phyloP scores from a whole-genome alignment of 1,140 invertebrate species.

The Megalopta genalis region DNA sequence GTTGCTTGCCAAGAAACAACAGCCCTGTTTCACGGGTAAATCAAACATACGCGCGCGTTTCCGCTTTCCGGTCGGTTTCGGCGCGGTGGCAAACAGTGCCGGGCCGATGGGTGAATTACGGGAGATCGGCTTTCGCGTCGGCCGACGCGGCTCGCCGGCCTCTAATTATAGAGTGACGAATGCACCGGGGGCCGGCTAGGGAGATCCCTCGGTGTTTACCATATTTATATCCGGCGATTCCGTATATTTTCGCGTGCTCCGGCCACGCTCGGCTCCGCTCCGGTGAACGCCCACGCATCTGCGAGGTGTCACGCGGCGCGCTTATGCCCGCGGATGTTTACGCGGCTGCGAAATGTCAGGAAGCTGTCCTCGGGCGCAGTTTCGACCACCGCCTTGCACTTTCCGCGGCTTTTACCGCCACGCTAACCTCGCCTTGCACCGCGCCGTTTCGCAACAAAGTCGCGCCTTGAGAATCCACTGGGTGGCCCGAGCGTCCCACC shows the following conservation, averaged over 20 bases:
- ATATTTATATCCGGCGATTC: constrained; percentile 26
- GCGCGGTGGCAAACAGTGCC: too few relatives aligned
- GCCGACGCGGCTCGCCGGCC: too few relatives aligned
- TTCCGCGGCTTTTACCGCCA: constrained; percentile 20
- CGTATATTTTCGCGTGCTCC: constrained; percentile 29
- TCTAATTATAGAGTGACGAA: constrained; percentile 19
- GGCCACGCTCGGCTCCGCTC: too few relatives aligned
- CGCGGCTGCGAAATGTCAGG: constrained; percentile 41
- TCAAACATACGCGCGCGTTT: too few relatives aligned
- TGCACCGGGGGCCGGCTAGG: not conserved
- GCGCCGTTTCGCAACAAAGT: constrained; percentile 5
- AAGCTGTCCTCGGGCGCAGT: constrained; percentile 29
- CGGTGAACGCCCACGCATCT: not conserved
- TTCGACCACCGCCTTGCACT: constrained; percentile 21
- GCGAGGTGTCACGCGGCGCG: constrained; percentile 21
- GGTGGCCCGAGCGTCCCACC: too few relatives aligned
- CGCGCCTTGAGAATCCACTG: not conserved
- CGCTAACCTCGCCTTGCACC: not conserved
- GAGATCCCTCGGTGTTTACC: constrained; percentile 1
- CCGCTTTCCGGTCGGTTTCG: too few relatives aligned
- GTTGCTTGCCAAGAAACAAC: too few relatives aligned
- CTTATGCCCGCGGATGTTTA: constrained; percentile 24
- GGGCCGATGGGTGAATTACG: too few relatives aligned
- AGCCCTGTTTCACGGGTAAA: too few relatives aligned
- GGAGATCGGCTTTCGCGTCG: too few relatives aligned